These are phyloP conservation scores for Hylyphantes graminicola DNA, from an alignment of 1,140 invertebrate genomes.

Conservation along the genomic window DNA sequence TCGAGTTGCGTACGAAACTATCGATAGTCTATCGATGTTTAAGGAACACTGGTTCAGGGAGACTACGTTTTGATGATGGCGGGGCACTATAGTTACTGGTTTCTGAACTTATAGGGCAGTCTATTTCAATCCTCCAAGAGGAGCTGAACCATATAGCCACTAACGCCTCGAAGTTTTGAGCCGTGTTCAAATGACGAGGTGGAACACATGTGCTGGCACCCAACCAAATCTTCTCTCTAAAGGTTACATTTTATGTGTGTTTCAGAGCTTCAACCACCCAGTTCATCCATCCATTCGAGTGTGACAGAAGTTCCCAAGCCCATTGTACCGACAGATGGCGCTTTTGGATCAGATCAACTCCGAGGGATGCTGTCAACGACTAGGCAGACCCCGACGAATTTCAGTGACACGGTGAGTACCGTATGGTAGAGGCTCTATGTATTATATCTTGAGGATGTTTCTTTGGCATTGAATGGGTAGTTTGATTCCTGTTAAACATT, in stretches of 20 bases:
- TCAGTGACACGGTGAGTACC: neutral
- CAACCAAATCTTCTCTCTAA: neutral
- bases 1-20: no score
- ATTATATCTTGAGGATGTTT: no score
- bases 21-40: no score
- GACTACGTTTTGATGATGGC: no score
- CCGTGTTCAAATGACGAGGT: neutral
- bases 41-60: no score
- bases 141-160: neutral
- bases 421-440: no score
- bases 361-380: conserved; percentile 17
- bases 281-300: neutral
- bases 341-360: conserved; percentile 20
- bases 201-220: neutral
- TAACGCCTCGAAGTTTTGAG: no score
- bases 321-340: conserved; percentile 18
- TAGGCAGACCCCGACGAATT: neutral
- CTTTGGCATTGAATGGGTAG: no score
- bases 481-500: no score
- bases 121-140: neutral
- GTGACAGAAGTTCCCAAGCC: neutral
- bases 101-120: no score
- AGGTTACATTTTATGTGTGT: neutral
- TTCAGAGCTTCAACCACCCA: neutral
- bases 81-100: no score